Evolutionary conservation across 2,888 invertebrate species (phyloP).

Genomic region (Cryptophagus acutangulus): DNA sequence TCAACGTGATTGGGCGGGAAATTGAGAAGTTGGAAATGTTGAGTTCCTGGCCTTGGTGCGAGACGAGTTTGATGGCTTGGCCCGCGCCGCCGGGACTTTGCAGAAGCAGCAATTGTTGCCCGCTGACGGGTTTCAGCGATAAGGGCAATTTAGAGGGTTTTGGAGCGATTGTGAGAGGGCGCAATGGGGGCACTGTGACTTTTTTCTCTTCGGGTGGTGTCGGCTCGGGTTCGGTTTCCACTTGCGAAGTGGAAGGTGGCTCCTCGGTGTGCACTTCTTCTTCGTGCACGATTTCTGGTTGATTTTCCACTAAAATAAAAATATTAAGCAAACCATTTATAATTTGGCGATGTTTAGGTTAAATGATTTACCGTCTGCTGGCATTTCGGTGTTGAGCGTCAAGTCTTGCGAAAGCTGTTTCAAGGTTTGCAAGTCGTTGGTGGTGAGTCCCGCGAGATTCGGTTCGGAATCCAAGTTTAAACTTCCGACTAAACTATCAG

Average conservation of each 20-base stretch:
- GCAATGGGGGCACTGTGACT: slow-evolving; percentile 38
- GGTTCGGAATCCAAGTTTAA: slow-evolving; percentile 34
- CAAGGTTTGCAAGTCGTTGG: slow-evolving; percentile 39
- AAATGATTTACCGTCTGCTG: slow-evolving; percentile 34
- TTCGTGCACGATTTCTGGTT: slow-evolving; percentile 32
- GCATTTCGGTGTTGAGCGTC: slow-evolving; percentile 36
- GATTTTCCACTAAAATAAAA: background rate
- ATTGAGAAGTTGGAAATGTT: slow-evolving; percentile 42
- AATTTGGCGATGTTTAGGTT: background rate
- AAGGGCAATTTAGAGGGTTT: slow-evolving; percentile 41
- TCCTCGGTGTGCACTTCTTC: slow-evolving; percentile 41
- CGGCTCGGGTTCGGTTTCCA: slow-evolving; percentile 39
- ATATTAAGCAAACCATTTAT: slow-evolving; percentile 5
- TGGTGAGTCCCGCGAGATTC: slow-evolving; percentile 33
- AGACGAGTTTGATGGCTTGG: slow-evolving; percentile 45
- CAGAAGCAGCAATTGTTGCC: slow-evolving; percentile 49
- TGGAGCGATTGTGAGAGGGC: slow-evolving; percentile 40
- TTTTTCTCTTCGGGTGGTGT: slow-evolving; percentile 20
- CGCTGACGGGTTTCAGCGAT: slow-evolving; percentile 41
- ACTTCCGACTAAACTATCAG: slow-evolving; percentile 35
- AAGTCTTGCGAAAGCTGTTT: slow-evolving; percentile 41
- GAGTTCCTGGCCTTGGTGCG: slow-evolving; percentile 43
- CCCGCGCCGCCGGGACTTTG: slow-evolving; percentile 43
- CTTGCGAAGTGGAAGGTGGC: slow-evolving; percentile 42
- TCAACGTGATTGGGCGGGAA: slow-evolving; percentile 40